Evolutionary conservation across 2,888 invertebrate genomes (phyloP).

Genomic region (Anaspis maculata): DNA sequence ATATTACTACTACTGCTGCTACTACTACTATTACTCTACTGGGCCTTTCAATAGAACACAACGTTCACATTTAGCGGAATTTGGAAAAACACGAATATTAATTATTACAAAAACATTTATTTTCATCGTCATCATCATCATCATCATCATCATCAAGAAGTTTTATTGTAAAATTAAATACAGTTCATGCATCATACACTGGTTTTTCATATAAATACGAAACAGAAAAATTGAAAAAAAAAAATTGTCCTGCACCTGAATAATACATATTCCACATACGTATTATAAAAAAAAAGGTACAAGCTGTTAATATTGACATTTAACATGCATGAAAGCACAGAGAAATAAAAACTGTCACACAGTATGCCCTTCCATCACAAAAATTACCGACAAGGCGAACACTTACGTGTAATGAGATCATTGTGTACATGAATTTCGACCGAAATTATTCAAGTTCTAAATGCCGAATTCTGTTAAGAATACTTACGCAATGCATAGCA

Average conservation of each 20-base stretch:
- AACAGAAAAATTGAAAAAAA: conserved; percentile 4
- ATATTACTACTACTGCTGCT: no score
- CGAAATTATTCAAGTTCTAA: conserved; percentile 8
- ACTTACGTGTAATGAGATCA: conserved; percentile 17
- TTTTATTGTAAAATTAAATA: no score
- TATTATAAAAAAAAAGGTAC: conserved; percentile 1
- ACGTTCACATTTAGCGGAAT: conserved; percentile 13
- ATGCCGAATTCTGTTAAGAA: conserved; percentile 10
- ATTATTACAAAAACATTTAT: no score
- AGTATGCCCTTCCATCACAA: conserved; percentile 9
- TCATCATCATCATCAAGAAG: no score
- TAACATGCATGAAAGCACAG: no score
- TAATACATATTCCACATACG: conserved; percentile 1
- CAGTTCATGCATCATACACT: no score
- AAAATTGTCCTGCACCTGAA: conserved; percentile 15
- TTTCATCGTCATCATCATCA: no score
- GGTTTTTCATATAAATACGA: conserved; percentile 6
- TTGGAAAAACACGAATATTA: no score
- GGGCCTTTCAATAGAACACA: conserved; percentile 19
- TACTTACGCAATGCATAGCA: conserved; percentile 17
- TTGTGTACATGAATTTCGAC: conserved; percentile 14
- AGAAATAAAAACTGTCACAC: no score
- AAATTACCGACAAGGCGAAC: no score
- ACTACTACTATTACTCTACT: no score
- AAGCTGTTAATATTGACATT: no score